phyloP scores from a whole-genome alignment of 2,113 vertebrate species.

The Coreoperca whiteheadi region DNA sequence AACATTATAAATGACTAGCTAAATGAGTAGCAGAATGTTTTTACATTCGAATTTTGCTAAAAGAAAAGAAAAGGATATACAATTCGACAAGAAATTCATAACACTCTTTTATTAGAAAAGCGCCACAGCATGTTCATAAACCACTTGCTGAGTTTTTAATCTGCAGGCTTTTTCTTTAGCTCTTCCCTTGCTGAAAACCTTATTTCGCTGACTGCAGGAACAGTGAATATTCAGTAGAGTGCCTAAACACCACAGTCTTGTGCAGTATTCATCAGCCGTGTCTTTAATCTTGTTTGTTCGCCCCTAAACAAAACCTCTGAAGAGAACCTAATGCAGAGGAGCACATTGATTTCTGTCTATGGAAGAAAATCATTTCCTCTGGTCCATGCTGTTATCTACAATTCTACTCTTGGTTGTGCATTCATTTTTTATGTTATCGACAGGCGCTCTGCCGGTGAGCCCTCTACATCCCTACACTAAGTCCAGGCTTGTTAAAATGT shows the following conservation, averaged over 20 bases:
- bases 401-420: conserved; percentile 53
- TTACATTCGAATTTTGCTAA: not conserved
- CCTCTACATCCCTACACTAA: not conserved
- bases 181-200: not conserved
- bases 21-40: not conserved
- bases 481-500: conserved; percentile 19
- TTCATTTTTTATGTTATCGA: conserved; percentile 59
- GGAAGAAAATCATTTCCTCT: conserved; percentile 47
- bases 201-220: not conserved
- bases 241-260: not conserved
- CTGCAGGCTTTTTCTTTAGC: not conserved
- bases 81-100: not conserved
- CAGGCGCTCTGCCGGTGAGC: conserved; percentile 30
- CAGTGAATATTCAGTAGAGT: not conserved
- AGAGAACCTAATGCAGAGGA: conserved; percentile 32
- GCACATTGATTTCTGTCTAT: conserved; percentile 43
- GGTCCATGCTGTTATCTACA: conserved; percentile 38
- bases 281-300: conserved; percentile 23
- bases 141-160: not conserved
- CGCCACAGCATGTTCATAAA: conserved; percentile 1
- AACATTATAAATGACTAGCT: not conserved
- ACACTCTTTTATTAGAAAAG: not conserved
- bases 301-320: conserved; percentile 16
- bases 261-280: not conserved
- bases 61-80: not conserved